Base-by-base conservation (phyloP, 2,888 invertebrate species). In the Oscheius sp. region DNA sequence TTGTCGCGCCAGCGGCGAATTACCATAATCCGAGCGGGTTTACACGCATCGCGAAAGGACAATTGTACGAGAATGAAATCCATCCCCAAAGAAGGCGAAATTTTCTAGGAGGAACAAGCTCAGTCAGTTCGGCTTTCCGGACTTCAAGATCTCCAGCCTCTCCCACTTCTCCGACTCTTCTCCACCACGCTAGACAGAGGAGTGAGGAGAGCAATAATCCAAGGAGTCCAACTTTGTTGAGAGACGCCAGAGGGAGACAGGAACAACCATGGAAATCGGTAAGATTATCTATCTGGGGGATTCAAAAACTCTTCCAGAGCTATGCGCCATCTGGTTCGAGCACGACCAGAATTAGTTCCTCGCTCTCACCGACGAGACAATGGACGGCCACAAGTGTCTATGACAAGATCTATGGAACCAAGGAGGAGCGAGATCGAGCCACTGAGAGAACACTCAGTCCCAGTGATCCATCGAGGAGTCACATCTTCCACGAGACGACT, bases 211-310 rank as follows among this genome's bases (percentile, higher is more conserved):
- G 23, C 3, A 25, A n/a, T 3, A 73, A 68, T 64, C 71, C 75
- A 27, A 52, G 72, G 65, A 78, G 78, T 39, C 74, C 78, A 1
- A 70, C 65, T 27, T 63, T 77, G 20, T 63, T 77, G 23, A 52
- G 75, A 52, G 78, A 78, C 20, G 55, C 45, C 65, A 70, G 34
- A 48, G 77, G 52, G 61, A 64, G 65, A n/a, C 37, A 65, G 15
- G 73, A 74, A 17, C 74, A 77, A 45, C 78, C 78, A 34, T 78
- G 75, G 75, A 73, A 75, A 71, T 63, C 78, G 67, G 77, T 77
- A 71, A 17, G 39, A 46, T 12, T n/a, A n/a, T 6, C n/a, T n/a
- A 55, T 15, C 2, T 2, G 15, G 8, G 12, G 3, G 34, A 10
- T 1, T 37, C 17, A 34, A 17, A 3, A 37, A 1, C 2, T 2